Evolutionary conservation across 1,140 invertebrate genomes (phyloP).

Genomic region (Megathymus violae): DNA sequence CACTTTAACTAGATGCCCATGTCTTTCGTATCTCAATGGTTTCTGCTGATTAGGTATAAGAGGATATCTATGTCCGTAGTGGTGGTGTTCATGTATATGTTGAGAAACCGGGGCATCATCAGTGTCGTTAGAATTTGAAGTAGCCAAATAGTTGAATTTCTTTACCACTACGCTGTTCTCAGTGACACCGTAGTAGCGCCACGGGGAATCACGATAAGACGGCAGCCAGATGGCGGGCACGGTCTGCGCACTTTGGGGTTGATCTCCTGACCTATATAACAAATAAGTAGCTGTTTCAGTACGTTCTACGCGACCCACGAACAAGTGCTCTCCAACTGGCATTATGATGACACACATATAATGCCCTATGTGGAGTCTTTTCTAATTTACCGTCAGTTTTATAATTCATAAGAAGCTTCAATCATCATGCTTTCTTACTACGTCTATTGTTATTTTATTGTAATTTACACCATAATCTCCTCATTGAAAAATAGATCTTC

Average conservation of each 20-base stretch:
- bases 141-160: not conserved
- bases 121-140: not conserved
- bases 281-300: not conserved
- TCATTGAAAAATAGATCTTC: no score
- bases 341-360: no score
- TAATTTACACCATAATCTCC: no score
- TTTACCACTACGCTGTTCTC: slow-evolving; percentile 10
- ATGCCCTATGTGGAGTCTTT: no score
- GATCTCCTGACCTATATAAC: not conserved
- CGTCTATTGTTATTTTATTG: no score
- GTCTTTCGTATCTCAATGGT: no score
- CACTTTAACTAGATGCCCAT: not conserved
- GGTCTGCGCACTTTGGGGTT: not conserved
- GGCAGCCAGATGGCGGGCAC: not conserved
- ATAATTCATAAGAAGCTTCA: no score
- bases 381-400: no score
- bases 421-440: no score
- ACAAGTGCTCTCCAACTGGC: no score
- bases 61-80: not conserved
- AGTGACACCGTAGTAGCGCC: not conserved
- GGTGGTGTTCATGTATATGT: slow-evolving; percentile 11
- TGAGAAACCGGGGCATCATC: not conserved
- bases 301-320: no score
- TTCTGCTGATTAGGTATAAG: no score
- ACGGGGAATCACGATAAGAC: not conserved